Evolutionary conservation across 2,797 vertebrate genomes (phyloP).

Genomic region (Morelia viridis): DNA sequence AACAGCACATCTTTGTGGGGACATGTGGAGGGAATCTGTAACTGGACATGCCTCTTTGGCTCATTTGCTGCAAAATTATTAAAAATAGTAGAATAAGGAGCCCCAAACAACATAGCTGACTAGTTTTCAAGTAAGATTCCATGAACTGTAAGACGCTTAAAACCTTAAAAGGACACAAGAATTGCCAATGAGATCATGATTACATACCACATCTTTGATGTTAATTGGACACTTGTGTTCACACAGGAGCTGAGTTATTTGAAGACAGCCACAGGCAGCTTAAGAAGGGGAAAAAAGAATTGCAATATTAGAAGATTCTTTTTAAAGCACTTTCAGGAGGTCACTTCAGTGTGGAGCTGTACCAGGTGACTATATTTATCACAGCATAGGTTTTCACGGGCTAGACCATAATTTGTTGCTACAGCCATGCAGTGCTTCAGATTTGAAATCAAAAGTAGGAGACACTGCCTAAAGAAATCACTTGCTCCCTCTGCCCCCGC

Average conservation of each 20-base stretch:
- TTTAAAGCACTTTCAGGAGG: neutral
- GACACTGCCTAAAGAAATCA: too few species aligned
- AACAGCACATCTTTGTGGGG: neutral
- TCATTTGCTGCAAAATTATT: neutral
- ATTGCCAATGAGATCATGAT: neutral
- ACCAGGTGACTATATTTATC: neutral
- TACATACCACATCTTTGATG: slow-evolving; percentile 87
- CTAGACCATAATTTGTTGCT: neutral
- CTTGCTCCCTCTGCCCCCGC: too few species aligned
- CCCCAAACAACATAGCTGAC: neutral
- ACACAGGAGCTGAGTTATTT: slow-evolving; percentile 85
- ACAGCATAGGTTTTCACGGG: neutral
- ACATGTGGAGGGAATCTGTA: neutral
- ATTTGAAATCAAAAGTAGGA: neutral
- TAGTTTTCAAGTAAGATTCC: neutral
- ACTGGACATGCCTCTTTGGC: neutral
- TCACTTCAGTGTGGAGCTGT: neutral
- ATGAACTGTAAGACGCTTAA: neutral
- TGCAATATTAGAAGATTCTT: neutral
- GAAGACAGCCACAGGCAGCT: slow-evolving; percentile 85
- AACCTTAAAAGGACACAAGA: neutral
- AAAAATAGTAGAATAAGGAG: neutral
- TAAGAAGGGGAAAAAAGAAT: slow-evolving; percentile 18
- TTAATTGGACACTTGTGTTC: slow-evolving; percentile 87
- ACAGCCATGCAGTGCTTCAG: neutral